Evolutionary conservation across 37 sponge, comb jelly and placozoan species (phyloP), one percentile per base, ranked within the genome.

Genomic region (Halisarca cf. caerulea): DNA sequence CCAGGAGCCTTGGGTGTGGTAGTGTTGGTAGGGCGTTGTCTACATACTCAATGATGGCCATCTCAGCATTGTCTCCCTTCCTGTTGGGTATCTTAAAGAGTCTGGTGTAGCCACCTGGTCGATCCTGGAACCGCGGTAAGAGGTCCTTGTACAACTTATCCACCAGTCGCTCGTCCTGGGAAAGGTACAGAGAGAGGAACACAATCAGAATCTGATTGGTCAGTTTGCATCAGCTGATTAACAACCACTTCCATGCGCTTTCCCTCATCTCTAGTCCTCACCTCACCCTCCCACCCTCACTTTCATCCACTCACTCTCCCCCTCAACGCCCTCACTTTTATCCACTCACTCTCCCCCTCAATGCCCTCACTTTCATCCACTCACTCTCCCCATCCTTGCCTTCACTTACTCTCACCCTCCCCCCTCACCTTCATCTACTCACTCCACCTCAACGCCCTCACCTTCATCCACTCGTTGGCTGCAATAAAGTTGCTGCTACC

Each of bases 61-160:
- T 95, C 32, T 81, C 81, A 27, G 96, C 94, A 27, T 93, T 82
- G 85, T 95, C 96, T 42, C 91, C 92, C 32, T 90, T 78, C 34
- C 96, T 71, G 57, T 90, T 90, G 0, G 96, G 96, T 3, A 90
- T 87, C 32, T 82, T 40, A 9, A 95, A 58, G 30, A 95, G 57
- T 37, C 96, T 82, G 0, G 96, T 95, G 83, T 93, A 95, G 36
- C 96, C 94, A 6, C 94, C 94, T 5, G 82, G 75, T 11, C 96
- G 64, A 25, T 39, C 59, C 25, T 35, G 27, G 55, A 90, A 95
- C 5, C 96, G 83, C 25, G 6, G 51, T 6, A 47, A 11, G 51
- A 47, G 51, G 11, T 47, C 51, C 6, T 11, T 47, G 51, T 47
- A 47, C 11, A 47, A 11, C 82, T 95, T 95, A 14, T 61, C 42